Base-by-base conservation (phyloP, 2,888 invertebrate species). In the Dasypolia templi region DNA sequence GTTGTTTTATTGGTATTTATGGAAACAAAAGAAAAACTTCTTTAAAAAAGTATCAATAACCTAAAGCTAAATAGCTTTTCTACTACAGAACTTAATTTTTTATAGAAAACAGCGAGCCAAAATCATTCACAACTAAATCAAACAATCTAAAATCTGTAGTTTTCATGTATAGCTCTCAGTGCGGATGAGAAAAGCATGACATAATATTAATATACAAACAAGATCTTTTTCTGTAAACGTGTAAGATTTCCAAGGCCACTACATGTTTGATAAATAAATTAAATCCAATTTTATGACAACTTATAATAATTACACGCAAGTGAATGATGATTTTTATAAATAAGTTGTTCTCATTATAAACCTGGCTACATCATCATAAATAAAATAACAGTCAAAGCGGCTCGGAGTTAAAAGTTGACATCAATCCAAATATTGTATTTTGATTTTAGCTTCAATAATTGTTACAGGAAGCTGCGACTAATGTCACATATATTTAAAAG, bases 371-470 rank as follows among this genome's bases (percentile, higher is more conserved):
- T n/a, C n/a, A n/a, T 79, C 83, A 72, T 84, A 85, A 77, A 81
- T 79, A 70, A 78, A 76, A 86, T 85, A 51, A 77, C 51, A 66
- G 59, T 86, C 72, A 78, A 74, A 72, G 65, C 56, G 42, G 17
- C 66, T 74, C 51, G 72, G 63, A 77, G 85, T 84, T 73, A 73
- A 82, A 83, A 79, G 56, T 85, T 86, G 85, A 79, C 82, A 85
- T 53, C 78, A 62, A 83, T 86, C 86, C 86, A 86, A 80, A 79
- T 77, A 72, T 76, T 79, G 68, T 75, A 77, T 81, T 75, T 71
- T 58, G n/a, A n/a, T n/a, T 39, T 39, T 39, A 49, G n/a, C 29
- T 29, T 3, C 19, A 55, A 19, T 29, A 17, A 29, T 55, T 55
- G 19, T 55, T 55, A n/a, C 29, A 17, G 55, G 6, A 17, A 26